Base-by-base conservation (phyloP, 2,888 invertebrate species). In the Yponomeuta plumbellus region DNA sequence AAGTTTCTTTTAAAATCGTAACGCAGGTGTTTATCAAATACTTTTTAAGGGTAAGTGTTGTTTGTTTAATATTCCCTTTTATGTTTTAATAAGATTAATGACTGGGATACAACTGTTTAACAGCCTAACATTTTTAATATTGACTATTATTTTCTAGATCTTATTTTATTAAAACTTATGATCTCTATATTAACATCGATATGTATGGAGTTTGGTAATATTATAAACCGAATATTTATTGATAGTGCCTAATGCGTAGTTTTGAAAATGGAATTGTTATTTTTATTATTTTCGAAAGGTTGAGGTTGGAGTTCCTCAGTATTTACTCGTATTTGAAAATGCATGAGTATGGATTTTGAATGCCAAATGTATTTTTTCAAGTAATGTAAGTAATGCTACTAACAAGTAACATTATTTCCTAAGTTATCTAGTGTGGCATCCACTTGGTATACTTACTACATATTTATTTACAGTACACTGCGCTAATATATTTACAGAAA, bases 121-220 rank as follows among this genome's bases (percentile, higher is more conserved):
- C 90, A 91, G 90, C 84, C 85, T 86, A 88, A 80, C 72, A 69
- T 74, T 80, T 80, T 78, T 78, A 78, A 81, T 87, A 86, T 89
- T 90, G 84, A 87, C 90, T 90, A 90, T 86, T 88, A 89, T 74
- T 72, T 68, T 71, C 84, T 84, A 85, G 77, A 69, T 70, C 82
- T 84, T 76, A 74, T 56, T 64, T 76, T 78, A 78, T 78, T 78
- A 77, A 72, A 56, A 22, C 83, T 88, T 86, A 84, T 71, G 44
- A 79, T 72, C 71, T 81, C 78, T 84, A 86, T 88, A 84, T 86
- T 85, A 89, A 90, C 90, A 88, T 86, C 91, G 91, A 91, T 91
- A 91, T 91, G 91, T 91, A 89, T 91, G 86, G 79, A 79, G 79
- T 81, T 86, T 83, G 86, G 87, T 88, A 85, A 80, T 52, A 59